A percentile compares a stretch with the other conserved stretches of the same genome.
Conservation (phyloP, 2,888 invertebrate species). For the Pollenia amentaria region DNA sequence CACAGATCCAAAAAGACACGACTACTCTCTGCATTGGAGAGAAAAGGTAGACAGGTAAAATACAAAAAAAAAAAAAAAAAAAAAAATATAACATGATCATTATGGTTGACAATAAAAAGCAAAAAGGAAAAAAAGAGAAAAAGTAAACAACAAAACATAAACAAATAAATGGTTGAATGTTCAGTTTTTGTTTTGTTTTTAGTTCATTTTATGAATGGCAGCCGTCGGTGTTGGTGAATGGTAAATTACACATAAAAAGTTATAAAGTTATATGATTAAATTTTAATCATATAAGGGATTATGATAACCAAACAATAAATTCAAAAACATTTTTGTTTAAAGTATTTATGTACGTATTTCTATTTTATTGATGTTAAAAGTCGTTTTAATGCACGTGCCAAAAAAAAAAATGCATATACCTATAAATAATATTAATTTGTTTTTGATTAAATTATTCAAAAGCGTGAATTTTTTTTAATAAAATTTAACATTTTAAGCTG, state of each 20-base stretch:
- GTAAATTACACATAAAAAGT: no score
- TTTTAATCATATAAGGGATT: no score
- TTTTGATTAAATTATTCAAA: neutral
- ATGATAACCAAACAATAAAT: neutral
- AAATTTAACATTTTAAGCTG: neutral
- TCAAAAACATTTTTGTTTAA: neutral
- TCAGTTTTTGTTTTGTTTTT: neutral
- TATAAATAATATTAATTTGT: neutral
- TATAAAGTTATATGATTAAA: no score
- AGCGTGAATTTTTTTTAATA: neutral
- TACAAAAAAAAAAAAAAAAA: slow-evolving; percentile 3
- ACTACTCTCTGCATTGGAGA: neutral
- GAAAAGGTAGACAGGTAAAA: slow-evolving; percentile 13
- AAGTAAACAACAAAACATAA: neutral
- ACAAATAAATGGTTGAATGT: slow-evolving; percentile 26
- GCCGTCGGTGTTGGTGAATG: slow-evolving; percentile 28
- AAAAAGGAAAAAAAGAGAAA: neutral
- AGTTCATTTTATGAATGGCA: slow-evolving; percentile 21
- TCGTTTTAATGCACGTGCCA: neutral
- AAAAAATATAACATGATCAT: slow-evolving; percentile 19
- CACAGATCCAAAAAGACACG: neutral
- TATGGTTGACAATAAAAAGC: slow-evolving; percentile 41
- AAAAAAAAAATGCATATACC: neutral
- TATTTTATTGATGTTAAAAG: neutral
- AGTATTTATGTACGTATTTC: neutral